These are phyloP conservation scores for Tiliacea aurago DNA, from an alignment of 2,888 invertebrate species.

Conservation along the genomic window DNA sequence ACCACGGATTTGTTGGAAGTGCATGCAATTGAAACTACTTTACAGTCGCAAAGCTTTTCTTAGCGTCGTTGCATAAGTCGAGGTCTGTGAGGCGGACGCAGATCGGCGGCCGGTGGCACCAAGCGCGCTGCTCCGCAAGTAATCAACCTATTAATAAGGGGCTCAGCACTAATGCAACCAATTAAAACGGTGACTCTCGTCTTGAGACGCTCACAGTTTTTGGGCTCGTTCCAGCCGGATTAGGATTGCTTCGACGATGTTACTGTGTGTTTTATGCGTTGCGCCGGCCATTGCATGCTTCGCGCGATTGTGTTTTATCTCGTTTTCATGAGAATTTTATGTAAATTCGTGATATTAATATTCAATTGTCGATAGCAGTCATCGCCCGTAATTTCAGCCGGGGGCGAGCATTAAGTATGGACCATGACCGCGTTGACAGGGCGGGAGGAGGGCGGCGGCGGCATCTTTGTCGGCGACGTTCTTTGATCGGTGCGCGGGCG, in stretches of 20 bases:
- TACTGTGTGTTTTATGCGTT: slow-evolving; percentile 73
- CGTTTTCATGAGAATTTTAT: slow-evolving; percentile 78
- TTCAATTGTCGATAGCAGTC: slow-evolving; percentile 85
- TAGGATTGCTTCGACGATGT: slow-evolving; percentile 81
- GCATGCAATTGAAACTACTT: slow-evolving; percentile 67
- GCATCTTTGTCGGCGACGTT: slow-evolving; percentile 83
- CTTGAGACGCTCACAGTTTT: slow-evolving; percentile 89
- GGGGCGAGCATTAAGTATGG: slow-evolving; percentile 82
- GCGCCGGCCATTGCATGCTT: slow-evolving; percentile 59
- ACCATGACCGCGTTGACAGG: slow-evolving; percentile 89
- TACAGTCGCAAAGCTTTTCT: slow-evolving; percentile 75
- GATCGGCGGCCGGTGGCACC: slow-evolving; percentile 66
- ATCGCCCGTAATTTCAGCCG: slow-evolving; percentile 84
- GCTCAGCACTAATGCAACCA: slow-evolving; percentile 88
- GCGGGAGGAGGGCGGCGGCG: slow-evolving; percentile 77
- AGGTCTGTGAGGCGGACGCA: slow-evolving; percentile 69
- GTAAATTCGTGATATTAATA: slow-evolving; percentile 82
- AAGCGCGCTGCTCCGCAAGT: slow-evolving; percentile 81
- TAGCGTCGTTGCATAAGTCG: slow-evolving; percentile 77
- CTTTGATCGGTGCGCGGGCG: slow-evolving; percentile 87
- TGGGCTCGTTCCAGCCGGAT: slow-evolving; percentile 88
- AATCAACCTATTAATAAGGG: slow-evolving; percentile 90
- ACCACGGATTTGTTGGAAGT: slow-evolving; percentile 66
- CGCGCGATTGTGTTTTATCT: slow-evolving; percentile 71
- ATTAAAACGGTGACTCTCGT: slow-evolving; percentile 88